Evolutionary conservation across 1,140 invertebrate genomes (phyloP).

Genomic region (Bactericera cockerelli): DNA sequence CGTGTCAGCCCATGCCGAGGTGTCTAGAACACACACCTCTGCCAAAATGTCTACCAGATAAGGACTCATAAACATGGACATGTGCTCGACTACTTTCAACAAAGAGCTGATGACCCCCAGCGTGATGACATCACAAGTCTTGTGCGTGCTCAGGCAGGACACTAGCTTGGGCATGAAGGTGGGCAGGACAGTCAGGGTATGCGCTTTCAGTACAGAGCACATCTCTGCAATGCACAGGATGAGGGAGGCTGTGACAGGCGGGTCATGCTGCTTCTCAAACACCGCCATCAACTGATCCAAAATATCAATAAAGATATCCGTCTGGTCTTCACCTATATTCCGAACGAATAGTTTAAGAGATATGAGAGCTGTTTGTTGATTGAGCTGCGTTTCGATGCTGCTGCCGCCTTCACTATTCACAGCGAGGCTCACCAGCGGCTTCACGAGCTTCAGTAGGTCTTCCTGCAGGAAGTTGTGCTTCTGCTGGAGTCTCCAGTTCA

Average conservation of each 20-base stretch:
- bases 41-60: slow-evolving; percentile 61
- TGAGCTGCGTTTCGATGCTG: slow-evolving; percentile 29
- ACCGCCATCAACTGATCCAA: slow-evolving; percentile 5
- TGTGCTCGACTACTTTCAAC: slow-evolving; percentile 61
- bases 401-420: slow-evolving; percentile 23
- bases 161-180: slow-evolving; percentile 67
- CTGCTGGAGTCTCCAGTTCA: slow-evolving; percentile 60
- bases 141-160: background rate
- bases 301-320: slow-evolving; percentile 14
- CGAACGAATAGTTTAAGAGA: slow-evolving; percentile 57
- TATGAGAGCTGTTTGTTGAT: slow-evolving; percentile 63
- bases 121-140: slow-evolving; percentile 30
- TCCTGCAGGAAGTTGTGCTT: slow-evolving; percentile 27
- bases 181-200: slow-evolving; percentile 50
- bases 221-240: slow-evolving; percentile 69
- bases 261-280: slow-evolving; percentile 23
- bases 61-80: slow-evolving; percentile 65
- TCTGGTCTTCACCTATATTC: slow-evolving; percentile 12
- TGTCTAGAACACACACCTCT: slow-evolving; percentile 34
- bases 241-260: slow-evolving; percentile 49
- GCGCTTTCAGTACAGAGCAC: slow-evolving; percentile 49
- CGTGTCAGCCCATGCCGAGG: slow-evolving; percentile 31
- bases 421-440: slow-evolving; percentile 41
- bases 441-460: slow-evolving; percentile 39
- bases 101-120: slow-evolving; percentile 53